phyloP scores from a whole-genome alignment of 1,140 invertebrate genomes.

The Chrysoperla carnea region DNA sequence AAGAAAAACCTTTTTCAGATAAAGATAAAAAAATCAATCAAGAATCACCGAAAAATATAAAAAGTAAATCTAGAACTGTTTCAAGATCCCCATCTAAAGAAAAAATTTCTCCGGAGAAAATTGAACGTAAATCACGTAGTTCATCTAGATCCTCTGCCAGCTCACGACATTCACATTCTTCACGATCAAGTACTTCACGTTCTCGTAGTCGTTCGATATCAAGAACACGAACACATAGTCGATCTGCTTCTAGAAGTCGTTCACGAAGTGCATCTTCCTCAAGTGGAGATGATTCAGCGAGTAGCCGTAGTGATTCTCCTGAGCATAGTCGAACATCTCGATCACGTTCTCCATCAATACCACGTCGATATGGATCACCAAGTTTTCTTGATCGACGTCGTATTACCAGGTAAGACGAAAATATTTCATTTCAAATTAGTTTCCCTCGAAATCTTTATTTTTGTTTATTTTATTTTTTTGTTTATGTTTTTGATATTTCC shows the following conservation, averaged over 20 bases:
- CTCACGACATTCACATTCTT: slow-evolving; percentile 6
- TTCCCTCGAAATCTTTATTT: slow-evolving; percentile 1
- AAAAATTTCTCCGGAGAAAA: neutral
- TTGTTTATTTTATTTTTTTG: slow-evolving; percentile 2
- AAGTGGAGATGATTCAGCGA: slow-evolving; percentile 2
- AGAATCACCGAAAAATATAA: too few species aligned
- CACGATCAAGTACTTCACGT: slow-evolving; percentile 18
- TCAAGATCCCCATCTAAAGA: neutral
- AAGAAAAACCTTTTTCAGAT: too few species aligned
- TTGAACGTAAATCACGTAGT: slow-evolving; percentile 17
- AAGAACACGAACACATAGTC: slow-evolving; percentile 29
- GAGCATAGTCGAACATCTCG: slow-evolving; percentile 25
- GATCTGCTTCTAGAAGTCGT: slow-evolving; percentile 21
- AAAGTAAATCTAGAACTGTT: neutral
- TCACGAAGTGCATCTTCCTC: slow-evolving; percentile 16
- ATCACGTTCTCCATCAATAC: slow-evolving; percentile 70
- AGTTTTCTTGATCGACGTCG: slow-evolving; percentile 76
- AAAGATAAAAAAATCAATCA: too few species aligned
- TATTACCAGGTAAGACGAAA: slow-evolving; percentile 66
- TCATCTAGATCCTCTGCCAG: slow-evolving; percentile 14
- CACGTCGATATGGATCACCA: slow-evolving; percentile 70
- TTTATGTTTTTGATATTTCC: too few species aligned
- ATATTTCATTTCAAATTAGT: neutral
- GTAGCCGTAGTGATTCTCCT: slow-evolving; percentile 15
- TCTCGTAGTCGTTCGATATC: slow-evolving; percentile 23